Evolutionary conservation across 2,797 vertebrate species (phyloP).

Genomic region (Phoebastria nigripes): DNA sequence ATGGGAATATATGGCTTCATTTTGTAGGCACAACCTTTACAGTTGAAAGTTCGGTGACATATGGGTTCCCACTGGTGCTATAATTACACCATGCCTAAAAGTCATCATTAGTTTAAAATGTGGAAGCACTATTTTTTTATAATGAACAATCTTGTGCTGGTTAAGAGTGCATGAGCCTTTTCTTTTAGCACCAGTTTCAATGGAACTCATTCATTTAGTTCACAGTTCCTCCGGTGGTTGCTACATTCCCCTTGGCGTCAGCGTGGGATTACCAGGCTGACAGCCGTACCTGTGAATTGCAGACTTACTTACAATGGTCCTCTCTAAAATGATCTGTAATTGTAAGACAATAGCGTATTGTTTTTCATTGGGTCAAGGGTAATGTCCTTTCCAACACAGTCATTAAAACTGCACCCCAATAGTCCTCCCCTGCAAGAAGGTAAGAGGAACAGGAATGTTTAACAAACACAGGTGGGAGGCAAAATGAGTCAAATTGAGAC

Average conservation of each 20-base stretch:
- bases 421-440: background rate
- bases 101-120: constrained; percentile 41
- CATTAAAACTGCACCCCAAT: background rate
- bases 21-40: constrained; percentile 45
- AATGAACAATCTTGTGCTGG: background rate
- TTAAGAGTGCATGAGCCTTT: background rate
- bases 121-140: background rate
- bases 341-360: background rate
- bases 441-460: background rate
- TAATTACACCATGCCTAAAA: constrained; percentile 31
- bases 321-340: background rate
- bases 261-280: background rate
- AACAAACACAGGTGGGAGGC: background rate
- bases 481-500: background rate
- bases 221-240: background rate
- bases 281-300: background rate
- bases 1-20: constrained; percentile 45
- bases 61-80: constrained; percentile 15
- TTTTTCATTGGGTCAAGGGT: background rate
- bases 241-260: background rate
- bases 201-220: background rate
- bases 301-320: background rate
- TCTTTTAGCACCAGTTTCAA: background rate
- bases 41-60: constrained; percentile 5
- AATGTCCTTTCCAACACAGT: background rate